Conservation (phyloP, 2,888 invertebrate genomes). For the Steinernema scapterisci region DNA sequence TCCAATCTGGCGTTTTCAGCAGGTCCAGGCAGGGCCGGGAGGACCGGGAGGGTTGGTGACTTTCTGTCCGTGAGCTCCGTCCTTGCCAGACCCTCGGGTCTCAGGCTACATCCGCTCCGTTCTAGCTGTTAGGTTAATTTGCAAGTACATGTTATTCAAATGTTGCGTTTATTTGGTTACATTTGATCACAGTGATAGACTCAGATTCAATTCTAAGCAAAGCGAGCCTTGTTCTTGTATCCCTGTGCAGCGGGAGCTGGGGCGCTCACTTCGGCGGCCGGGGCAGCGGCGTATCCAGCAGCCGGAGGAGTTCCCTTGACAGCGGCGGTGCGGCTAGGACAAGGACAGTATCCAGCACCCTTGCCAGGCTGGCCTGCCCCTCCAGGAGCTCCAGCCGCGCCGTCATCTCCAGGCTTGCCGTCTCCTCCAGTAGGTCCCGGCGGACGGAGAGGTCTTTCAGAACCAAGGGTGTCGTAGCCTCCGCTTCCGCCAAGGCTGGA, state of each 20-base stretch:
- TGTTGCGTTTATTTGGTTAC: not conserved
- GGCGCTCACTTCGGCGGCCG: no score
- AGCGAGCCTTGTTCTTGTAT: not conserved
- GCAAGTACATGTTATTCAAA: not conserved
- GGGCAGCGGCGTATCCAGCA: not conserved
- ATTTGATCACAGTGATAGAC: no score
- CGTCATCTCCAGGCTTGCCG: not conserved
- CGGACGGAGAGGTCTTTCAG: not conserved
- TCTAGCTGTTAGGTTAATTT: not conserved
- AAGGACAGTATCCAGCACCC: constrained; percentile 18
- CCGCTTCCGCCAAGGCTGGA: no score
- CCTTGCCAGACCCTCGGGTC: not conserved
- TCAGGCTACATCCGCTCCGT: not conserved
- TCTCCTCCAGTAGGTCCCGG: not conserved
- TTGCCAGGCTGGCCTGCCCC: not conserved
- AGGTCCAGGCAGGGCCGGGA: not conserved
- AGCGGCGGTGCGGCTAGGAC: constrained; percentile 5
- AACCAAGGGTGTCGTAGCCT: not conserved
- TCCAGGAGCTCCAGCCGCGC: not conserved
- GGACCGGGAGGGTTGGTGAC: not conserved
- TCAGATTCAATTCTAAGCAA: no score
- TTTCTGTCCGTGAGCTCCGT: not conserved
- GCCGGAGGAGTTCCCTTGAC: not conserved
- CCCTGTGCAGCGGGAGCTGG: not conserved
- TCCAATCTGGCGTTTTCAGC: constrained; percentile 33